phyloP scores from a whole-genome alignment of 2,797 vertebrate species.

The Dipus sagitta region DNA sequence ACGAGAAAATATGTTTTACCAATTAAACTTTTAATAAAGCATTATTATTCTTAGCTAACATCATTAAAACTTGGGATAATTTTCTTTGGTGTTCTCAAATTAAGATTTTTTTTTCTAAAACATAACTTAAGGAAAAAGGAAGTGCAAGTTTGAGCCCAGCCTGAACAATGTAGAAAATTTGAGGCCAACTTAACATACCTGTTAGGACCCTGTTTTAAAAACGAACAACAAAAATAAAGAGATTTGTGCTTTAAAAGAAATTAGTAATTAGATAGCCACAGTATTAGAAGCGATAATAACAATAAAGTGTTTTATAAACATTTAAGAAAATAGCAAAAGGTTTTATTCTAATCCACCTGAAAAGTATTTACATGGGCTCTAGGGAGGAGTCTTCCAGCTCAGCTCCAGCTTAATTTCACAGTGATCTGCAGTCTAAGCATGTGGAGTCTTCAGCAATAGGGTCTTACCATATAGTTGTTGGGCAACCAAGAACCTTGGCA shows the following conservation, averaged over 20 bases:
- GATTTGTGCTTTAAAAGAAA: background rate
- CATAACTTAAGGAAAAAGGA: background rate
- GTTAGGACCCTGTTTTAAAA: no score
- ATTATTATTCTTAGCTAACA: background rate
- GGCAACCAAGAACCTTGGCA: no score
- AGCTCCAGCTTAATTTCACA: no score
- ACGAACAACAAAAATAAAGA: background rate
- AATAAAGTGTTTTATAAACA: background rate
- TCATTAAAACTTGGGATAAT: background rate
- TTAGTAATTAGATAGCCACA: background rate
- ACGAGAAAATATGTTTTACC: background rate
- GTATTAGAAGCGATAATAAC: background rate
- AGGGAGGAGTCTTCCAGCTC: no score
- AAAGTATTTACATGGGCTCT: background rate
- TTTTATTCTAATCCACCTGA: background rate
- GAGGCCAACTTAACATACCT: background rate
- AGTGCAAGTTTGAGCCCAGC: background rate
- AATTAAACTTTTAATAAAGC: background rate
- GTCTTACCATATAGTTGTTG: no score
- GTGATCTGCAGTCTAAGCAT: no score
- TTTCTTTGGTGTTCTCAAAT: background rate
- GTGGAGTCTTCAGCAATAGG: no score
- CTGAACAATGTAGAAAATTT: background rate
- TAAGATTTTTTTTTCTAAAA: background rate
- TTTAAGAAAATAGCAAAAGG: background rate